phyloP scores from a whole-genome alignment of 1,140 invertebrate species.

The Pomacea maculata region DNA sequence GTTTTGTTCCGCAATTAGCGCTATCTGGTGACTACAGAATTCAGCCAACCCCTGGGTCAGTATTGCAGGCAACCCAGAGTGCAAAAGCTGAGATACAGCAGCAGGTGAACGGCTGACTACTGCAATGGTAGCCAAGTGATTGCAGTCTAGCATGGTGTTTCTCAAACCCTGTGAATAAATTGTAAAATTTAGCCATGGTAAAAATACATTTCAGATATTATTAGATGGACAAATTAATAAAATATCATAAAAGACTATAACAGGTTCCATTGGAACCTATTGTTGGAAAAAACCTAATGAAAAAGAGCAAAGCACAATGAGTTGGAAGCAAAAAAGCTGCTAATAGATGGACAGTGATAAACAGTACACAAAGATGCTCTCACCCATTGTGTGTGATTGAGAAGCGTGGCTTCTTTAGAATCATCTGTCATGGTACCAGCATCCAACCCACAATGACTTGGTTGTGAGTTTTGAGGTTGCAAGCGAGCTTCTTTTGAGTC shows the following conservation, averaged over 20 bases:
- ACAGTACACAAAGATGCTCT: background rate
- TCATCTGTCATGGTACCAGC: slow-evolving; percentile 37
- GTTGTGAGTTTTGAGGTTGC: background rate
- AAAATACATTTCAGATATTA: background rate
- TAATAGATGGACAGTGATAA: background rate
- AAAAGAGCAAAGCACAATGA: no score
- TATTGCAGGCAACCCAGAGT: slow-evolving; percentile 79
- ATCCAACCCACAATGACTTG: background rate
- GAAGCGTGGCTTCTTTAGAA: slow-evolving; percentile 34
- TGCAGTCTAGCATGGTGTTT: slow-evolving; percentile 64
- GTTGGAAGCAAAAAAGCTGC: background rate
- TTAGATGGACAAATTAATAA: no score
- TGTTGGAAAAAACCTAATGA: no score
- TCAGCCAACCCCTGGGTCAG: slow-evolving; percentile 68
- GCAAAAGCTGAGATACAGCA: slow-evolving; percentile 78
- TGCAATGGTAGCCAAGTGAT: slow-evolving; percentile 79
- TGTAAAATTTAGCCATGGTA: background rate
- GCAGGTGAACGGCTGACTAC: slow-evolving; percentile 79
- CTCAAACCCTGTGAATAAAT: slow-evolving; percentile 49
- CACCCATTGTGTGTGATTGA: slow-evolving; percentile 5
- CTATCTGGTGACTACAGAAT: slow-evolving; percentile 59
- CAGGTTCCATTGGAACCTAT: no score
- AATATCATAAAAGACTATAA: no score
- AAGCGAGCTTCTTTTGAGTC: slow-evolving; percentile 54
- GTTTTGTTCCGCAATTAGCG: slow-evolving; percentile 21